Conservation (phyloP, 2,113 vertebrate species). For the Dasypus novemcinctus region DNA sequence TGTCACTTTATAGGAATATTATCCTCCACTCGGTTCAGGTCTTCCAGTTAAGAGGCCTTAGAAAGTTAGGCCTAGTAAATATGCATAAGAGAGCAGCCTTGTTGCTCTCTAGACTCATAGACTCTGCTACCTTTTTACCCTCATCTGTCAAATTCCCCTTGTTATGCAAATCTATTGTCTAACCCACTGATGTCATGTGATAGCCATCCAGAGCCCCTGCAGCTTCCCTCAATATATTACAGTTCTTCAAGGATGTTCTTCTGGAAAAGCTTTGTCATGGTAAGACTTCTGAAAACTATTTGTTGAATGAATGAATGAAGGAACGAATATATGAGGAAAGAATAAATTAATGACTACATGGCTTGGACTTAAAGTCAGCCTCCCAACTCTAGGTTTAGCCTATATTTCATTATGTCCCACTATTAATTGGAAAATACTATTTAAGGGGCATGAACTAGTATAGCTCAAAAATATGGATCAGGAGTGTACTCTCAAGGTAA, state of each 20-base stretch:
- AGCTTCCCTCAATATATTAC: background rate
- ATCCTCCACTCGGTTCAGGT: background rate
- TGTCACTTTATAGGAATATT: background rate
- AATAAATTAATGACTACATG: background rate
- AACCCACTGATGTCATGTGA: background rate
- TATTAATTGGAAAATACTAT: constrained; percentile 5
- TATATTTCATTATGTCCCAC: background rate
- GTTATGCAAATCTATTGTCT: background rate
- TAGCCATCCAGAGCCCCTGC: background rate
- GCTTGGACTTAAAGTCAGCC: background rate
- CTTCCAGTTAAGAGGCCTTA: background rate
- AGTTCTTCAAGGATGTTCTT: background rate
- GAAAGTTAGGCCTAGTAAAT: background rate
- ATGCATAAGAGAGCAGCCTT: background rate
- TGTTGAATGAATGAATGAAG: background rate
- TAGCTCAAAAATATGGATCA: background rate
- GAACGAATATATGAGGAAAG: background rate
- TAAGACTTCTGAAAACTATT: background rate
- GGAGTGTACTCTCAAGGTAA: background rate
- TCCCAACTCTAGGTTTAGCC: background rate
- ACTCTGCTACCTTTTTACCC: background rate
- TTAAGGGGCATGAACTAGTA: background rate
- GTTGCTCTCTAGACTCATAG: no score
- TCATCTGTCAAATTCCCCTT: background rate
- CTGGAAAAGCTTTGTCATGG: background rate